Base-by-base conservation (phyloP, 2,888 invertebrate genomes). In the Steinernema carpocapsae region DNA sequence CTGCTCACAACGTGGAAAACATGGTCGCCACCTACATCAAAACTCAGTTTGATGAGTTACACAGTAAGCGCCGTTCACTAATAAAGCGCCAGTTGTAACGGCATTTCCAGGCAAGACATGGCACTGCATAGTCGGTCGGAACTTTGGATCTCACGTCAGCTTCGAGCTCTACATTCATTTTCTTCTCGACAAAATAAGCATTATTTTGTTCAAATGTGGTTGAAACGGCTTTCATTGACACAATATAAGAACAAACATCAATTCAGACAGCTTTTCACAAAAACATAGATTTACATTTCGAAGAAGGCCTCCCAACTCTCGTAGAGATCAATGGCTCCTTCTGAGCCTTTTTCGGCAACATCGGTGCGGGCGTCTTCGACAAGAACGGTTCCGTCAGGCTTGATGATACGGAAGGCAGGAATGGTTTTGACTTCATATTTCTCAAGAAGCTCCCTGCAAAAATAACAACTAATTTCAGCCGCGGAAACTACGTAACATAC, bases 341-440 rank as follows among this genome's bases (percentile, higher is more conserved):
- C 71, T 1, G 45, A 22, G 24, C 71, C 71, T 19, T 71, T 77
- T 3, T 78, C 81, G 46, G 73, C 81, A n/a, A 90, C 87, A 72
- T 90, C 89, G 56, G 87, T 88, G 19, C 90, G 85, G 17, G 89
- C 90, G 74, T 88, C 88, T n/a, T 81, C 78, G 0, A 89, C 88
- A 32, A 90, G 85, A 12, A 89, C 83, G 37, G 87, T 87, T 7
- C 90, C 90, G 79, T 89, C 87, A 26, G 87, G 87, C 74, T 88
- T 88, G 24, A 89, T 82, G n/a, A 90, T 86, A 56, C 89, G 83
- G n/a, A 90, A 82, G 37, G 88, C 87, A 12, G 90, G 90, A 73
- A 90, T 89, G 4, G 86, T 84, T 71, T 83, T 84, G 24, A 86
- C 79, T 79, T 84, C 70, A 77, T 79, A 85, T 72, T 82, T 80